Conservation (phyloP, 2,797 vertebrate species). For the Neoniphon sammara region DNA sequence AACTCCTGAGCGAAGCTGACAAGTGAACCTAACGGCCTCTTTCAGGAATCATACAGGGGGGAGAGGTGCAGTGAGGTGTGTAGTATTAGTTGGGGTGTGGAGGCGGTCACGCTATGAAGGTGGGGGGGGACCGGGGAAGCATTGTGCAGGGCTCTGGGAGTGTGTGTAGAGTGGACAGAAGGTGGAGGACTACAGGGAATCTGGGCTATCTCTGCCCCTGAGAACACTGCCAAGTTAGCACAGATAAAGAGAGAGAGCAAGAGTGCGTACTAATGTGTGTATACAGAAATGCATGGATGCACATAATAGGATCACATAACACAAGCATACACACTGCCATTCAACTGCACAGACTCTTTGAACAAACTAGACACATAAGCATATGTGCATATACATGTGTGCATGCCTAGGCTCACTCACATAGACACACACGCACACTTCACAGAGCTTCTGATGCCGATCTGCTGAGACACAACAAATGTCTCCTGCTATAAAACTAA, state of each 20-base stretch:
- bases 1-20: slow-evolving; percentile 42
- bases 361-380: neutral
- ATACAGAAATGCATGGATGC: neutral
- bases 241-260: neutral
- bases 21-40: slow-evolving; percentile 28
- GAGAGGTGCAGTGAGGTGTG: slow-evolving; percentile 25
- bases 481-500: too few species aligned
- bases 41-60: slow-evolving; percentile 19
- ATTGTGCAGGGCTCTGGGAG: neutral
- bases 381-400: neutral
- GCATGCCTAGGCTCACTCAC: neutral
- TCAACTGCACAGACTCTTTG: neutral
- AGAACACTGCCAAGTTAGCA: neutral
- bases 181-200: slow-evolving; percentile 21
- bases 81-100: neutral
- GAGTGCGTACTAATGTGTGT: neutral
- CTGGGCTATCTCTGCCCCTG: slow-evolving; percentile 6
- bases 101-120: neutral
- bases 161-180: slow-evolving; percentile 16
- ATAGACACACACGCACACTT: neutral
- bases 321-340: neutral
- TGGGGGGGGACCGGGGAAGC: neutral
- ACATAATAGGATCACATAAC: neutral
- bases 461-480: too few species aligned
- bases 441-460: neutral